phyloP scores from a whole-genome alignment of 2,888 invertebrate species.

The Sturmia bella region DNA sequence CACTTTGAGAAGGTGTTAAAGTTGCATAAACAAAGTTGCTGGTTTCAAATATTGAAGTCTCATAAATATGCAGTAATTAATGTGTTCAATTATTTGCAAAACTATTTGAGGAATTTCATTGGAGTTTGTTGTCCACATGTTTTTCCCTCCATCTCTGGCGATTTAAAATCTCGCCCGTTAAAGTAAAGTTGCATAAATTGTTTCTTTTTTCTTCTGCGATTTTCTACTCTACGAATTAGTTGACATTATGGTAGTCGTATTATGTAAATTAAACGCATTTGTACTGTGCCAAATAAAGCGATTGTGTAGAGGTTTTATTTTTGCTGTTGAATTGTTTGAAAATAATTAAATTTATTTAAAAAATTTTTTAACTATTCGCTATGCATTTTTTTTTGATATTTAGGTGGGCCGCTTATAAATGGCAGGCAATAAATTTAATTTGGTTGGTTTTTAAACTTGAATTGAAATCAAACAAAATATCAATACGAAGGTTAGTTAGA shows the following conservation, averaged over 20 bases:
- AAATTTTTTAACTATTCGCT: too few species aligned
- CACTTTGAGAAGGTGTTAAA: constrained; percentile 28
- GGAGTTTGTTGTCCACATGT: constrained; percentile 22
- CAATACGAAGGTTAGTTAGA: too few species aligned
- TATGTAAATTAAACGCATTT: constrained; percentile 7
- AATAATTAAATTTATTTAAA: too few species aligned
- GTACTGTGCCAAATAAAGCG: background rate
- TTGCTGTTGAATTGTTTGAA: too few species aligned
- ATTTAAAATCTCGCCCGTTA: background rate
- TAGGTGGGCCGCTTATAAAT: too few species aligned
- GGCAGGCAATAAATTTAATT: too few species aligned
- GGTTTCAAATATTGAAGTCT: constrained; percentile 18
- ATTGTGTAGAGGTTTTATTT: background rate
- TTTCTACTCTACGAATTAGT: constrained; percentile 12
- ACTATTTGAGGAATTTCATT: constrained; percentile 54
- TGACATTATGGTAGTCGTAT: constrained; percentile 40
- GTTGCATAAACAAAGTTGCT: constrained; percentile 21
- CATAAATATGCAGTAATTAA: background rate
- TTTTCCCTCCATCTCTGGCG: background rate
- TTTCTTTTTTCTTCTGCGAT: constrained; percentile 13
- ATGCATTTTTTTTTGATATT: too few species aligned
- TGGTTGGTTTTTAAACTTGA: too few species aligned
- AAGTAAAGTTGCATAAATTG: constrained; percentile 34
- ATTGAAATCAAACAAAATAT: too few species aligned
- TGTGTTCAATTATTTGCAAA: constrained; percentile 40